These are phyloP conservation scores for Mormyrops boulengeri DNA, from an alignment of 2,797 vertebrate species.

Conservation along the genomic window DNA sequence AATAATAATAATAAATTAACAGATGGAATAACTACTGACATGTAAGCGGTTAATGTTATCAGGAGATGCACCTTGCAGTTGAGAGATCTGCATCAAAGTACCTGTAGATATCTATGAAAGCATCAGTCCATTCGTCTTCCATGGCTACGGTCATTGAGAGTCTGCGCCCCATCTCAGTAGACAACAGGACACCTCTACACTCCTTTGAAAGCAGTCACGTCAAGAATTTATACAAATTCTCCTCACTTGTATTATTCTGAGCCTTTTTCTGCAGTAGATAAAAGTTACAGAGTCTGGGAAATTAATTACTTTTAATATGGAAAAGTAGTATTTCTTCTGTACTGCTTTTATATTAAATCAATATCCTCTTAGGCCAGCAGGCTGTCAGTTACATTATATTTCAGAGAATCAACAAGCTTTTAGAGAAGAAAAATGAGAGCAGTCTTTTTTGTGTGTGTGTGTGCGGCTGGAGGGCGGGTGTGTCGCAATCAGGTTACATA, in stretches of 20 bases:
- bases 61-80: not conserved
- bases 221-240: not conserved
- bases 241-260: not conserved
- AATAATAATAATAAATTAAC: not conserved
- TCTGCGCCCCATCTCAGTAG: not conserved
- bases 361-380: conserved; percentile 48
- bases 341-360: conserved; percentile 39
- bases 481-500: conserved; percentile 71
- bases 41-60: not conserved
- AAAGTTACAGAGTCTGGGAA: not conserved
- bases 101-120: not conserved
- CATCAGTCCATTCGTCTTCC: not conserved
- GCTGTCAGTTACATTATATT: conserved; percentile 34
- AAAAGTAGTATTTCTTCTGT: not conserved
- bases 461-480: conserved; percentile 54
- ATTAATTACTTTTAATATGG: not conserved
- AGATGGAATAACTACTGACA: not conserved
- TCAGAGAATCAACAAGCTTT: conserved; percentile 44
- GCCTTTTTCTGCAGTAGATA: not conserved
- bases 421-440: conserved; percentile 38
- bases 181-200: not conserved
- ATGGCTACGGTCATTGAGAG: not conserved
- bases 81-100: not conserved
- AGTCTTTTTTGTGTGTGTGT: conserved; percentile 40
- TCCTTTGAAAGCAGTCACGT: not conserved